Evolutionary conservation across 1,140 invertebrate species (phyloP), one percentile per base, ranked within the genome.

Genomic region (Lutraria rhynchaena): DNA sequence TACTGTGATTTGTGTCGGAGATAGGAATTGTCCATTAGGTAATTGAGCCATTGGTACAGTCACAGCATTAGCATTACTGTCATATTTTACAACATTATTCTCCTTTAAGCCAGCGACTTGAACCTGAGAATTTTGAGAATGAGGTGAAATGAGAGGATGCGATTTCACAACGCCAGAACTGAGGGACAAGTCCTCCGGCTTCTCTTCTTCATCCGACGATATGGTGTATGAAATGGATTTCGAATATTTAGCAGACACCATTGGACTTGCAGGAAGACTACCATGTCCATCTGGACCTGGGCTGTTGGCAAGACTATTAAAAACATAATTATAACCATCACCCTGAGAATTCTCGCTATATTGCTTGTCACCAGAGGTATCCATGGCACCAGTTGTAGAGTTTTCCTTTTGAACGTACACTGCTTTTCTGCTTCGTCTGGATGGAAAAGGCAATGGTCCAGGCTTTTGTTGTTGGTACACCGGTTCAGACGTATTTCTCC

Each of bases 61-160:
- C 1, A 73, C 69, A 70, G 60, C 60, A 60, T 80, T 80, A 1
- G 76, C 76, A 67, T 80, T 80, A 46, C 76, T 80, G 49, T 80
- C 76, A 70, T 67, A 80, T 41, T 80, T 80, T 11, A 80, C 65
- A 46, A 33, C 13, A 70, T 57, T 70, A 19, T 67, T 41, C 49
- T 58, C 61, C 24, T 27, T 51, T 11, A 1, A 19, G 44, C n/a
- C 22, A 27, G 31, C 29, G 11, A 22, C 22, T 22, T 27, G 35
- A 15, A 57, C 11, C 35, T 57, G 44, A 37, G 51, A 37, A 57
- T 57, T 80, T 1, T 7, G 7, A 19, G 49, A 17, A 29, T 67
- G 51, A 55, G 65, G 63, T 33, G 67, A 33, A 41, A 41, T 15
- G 15, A 41, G 37, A 41, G 37, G 5, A 5, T 41, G 37, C 5